Evolutionary conservation across 2,797 vertebrate species (phyloP).

Genomic region (Pipistrellus nathusii): DNA sequence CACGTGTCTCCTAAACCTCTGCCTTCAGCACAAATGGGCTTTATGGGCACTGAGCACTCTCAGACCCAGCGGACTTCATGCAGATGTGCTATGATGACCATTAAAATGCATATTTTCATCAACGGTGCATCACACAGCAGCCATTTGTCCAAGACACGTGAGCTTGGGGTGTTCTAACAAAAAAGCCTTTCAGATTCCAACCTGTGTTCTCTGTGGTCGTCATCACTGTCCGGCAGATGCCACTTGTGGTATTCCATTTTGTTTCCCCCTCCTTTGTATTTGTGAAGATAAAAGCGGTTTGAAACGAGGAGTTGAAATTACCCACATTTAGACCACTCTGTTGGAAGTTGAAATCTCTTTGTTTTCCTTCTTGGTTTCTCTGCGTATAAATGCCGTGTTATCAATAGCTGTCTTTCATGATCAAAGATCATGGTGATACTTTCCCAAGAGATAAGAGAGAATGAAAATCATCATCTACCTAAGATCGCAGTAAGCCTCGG

Average conservation of each 20-base stretch:
- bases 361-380: constrained; percentile 59
- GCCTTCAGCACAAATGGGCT: neutral
- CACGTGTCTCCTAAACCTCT: neutral
- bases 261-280: constrained; percentile 33
- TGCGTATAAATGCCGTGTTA: neutral
- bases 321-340: constrained; percentile 61
- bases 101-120: neutral
- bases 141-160: neutral
- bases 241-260: constrained; percentile 18
- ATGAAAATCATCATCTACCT: neutral
- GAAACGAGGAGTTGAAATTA: constrained; percentile 64
- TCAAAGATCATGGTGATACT: constrained; percentile 52
- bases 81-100: neutral
- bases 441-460: constrained; percentile 38
- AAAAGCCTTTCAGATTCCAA: constrained; percentile 5
- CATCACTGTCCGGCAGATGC: constrained; percentile 38
- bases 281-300: constrained; percentile 74
- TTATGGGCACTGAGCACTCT: neutral
- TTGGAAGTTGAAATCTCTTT: constrained; percentile 60
- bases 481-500: neutral
- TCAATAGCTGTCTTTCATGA: constrained; percentile 43
- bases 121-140: neutral
- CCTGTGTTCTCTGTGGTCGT: neutral
- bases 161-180: neutral
- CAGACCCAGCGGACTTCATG: neutral